A percentile compares a stretch with the other conserved stretches of the same genome.
phyloP scores from a whole-genome alignment of 2,888 invertebrate species.

The Drosophila putrida region DNA sequence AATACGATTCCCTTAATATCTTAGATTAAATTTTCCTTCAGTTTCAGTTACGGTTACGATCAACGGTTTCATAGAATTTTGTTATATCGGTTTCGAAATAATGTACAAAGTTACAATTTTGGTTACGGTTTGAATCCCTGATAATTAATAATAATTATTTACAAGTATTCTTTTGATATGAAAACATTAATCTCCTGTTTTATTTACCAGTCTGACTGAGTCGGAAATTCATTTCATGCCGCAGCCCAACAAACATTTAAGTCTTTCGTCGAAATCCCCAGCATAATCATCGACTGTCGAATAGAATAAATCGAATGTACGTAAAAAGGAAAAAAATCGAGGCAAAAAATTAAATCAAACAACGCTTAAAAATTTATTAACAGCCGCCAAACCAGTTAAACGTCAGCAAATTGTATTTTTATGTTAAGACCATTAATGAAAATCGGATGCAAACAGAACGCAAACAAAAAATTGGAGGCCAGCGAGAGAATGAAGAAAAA shows the following conservation, averaged over 20 bases:
- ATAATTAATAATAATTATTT: neutral
- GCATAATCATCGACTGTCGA: neutral
- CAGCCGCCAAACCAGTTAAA: slow-evolving; percentile 67
- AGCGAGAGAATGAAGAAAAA: slow-evolving; percentile 22
- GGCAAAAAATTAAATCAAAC: slow-evolving; percentile 65
- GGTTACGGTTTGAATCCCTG: no score
- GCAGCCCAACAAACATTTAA: slow-evolving; percentile 1
- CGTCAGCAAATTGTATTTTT: slow-evolving; percentile 77
- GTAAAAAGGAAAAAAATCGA: neutral
- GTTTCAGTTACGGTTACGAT: no score
- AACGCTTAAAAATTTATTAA: slow-evolving; percentile 73
- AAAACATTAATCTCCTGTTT: neutral
- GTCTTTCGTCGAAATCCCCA: neutral
- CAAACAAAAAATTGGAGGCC: slow-evolving; percentile 20
- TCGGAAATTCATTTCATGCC: slow-evolving; percentile 3
- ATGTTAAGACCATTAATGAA: slow-evolving; percentile 79
- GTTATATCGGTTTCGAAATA: no score
- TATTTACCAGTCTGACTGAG: neutral
- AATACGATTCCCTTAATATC: no score
- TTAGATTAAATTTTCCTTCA: no score
- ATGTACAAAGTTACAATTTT: no score
- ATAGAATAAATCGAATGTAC: slow-evolving; percentile 24
- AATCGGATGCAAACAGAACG: slow-evolving; percentile 65
- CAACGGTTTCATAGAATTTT: no score
- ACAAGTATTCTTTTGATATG: neutral